phyloP scores from a whole-genome alignment of 2,797 vertebrate genomes.

The Salmo trutta region DNA sequence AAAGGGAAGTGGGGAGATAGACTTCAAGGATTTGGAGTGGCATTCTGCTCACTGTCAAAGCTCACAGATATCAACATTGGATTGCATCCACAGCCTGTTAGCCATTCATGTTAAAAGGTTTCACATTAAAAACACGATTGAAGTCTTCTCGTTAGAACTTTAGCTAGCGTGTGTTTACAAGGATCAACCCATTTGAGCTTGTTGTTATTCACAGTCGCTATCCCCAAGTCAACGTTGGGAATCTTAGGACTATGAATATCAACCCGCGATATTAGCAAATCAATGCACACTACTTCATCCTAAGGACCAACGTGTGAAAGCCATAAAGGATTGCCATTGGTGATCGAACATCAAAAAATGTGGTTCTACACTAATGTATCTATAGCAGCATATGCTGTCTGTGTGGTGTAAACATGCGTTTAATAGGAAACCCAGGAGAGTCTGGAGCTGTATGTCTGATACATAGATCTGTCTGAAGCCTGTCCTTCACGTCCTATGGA shows the following conservation, averaged over 20 bases:
- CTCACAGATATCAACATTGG: neutral
- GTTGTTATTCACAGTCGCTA: neutral
- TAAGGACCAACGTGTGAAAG: neutral
- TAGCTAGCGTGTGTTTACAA: neutral
- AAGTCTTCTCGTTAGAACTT: neutral
- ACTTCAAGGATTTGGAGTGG: slow-evolving; percentile 26
- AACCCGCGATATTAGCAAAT: neutral
- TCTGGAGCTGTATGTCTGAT: neutral
- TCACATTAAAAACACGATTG: neutral
- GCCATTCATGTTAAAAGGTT: neutral
- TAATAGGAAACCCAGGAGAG: neutral
- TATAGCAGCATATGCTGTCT: neutral
- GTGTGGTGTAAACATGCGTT: no score
- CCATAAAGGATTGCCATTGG: neutral
- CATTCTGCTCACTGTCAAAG: slow-evolving; percentile 1
- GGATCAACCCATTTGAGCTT: neutral
- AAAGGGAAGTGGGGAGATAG: slow-evolving; percentile 17
- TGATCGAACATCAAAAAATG: neutral
- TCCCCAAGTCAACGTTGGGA: neutral
- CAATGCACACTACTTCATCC: neutral
- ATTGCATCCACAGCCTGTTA: neutral
- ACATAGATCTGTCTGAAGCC: neutral
- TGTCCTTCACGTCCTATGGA: neutral
- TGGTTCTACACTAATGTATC: no score
- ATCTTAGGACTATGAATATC: neutral